These are phyloP conservation scores for Antennarius striatus DNA, from an alignment of 2,113 vertebrate genomes.

Conservation along the genomic window DNA sequence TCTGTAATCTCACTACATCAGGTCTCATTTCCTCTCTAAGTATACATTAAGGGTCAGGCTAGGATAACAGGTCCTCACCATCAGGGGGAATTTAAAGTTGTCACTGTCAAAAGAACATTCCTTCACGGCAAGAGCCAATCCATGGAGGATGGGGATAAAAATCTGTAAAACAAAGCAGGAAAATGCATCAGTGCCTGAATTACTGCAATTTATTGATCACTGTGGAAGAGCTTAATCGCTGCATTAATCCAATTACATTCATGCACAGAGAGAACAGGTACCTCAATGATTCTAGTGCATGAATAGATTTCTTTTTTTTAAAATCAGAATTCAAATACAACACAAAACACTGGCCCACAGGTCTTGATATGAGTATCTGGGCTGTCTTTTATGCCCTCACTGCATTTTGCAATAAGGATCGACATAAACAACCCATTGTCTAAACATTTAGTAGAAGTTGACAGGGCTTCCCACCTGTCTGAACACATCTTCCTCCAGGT, in stretches of 20 bases:
- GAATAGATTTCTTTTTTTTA: neutral
- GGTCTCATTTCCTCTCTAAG: neutral
- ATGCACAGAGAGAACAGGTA: neutral
- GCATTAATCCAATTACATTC: no score
- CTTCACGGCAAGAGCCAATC: constrained; percentile 92
- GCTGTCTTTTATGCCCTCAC: no score
- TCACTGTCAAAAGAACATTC: constrained; percentile 98
- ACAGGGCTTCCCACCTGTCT: constrained; percentile 83
- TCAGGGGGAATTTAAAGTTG: constrained; percentile 97
- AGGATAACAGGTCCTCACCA: constrained; percentile 82
- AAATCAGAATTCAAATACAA: no score
- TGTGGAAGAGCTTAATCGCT: neutral
- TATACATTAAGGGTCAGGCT: neutral
- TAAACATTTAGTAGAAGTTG: neutral
- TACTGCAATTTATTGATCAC: neutral
- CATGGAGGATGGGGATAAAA: constrained; percentile 95
- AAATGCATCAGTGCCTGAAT: constrained; percentile 1
- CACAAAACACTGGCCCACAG: no score
- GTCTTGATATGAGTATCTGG: no score
- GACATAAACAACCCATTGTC: no score
- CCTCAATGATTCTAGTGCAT: neutral
- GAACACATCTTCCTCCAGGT: constrained; percentile 95
- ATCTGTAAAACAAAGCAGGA: constrained; percentile 80
- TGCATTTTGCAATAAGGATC: no score
- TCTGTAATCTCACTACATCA: neutral